Base-by-base conservation (phyloP, 2,888 invertebrate genomes). In the Creontiades dilutus region DNA sequence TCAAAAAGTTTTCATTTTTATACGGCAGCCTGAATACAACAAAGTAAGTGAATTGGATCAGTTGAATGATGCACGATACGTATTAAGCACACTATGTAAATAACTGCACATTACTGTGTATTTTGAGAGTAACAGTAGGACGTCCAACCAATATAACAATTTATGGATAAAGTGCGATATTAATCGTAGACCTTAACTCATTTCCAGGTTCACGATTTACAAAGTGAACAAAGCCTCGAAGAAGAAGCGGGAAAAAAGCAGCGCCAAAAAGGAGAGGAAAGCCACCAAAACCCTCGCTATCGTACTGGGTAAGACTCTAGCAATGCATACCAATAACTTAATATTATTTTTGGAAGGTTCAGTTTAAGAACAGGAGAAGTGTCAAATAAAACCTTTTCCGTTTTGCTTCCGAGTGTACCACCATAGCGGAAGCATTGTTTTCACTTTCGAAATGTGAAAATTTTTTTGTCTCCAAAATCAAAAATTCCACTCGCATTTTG, bases 241-340 rank as follows among this genome's bases (percentile, higher is more conserved):
- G 93, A 98, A 98, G 94, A 99, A 99, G 94, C 95, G 98, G 85
- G 98, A 98, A 93, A 98, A 98, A 93, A 97, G 97, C 28, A 97
- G 98, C 0, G 98, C 98, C 4, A 97, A 97, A 93, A 98, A 97
- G 92, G 99, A 99, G 93, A 95, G 98, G 91, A 99, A 99, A 94
- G 99, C 99, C 52, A 99, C 99, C 12, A 99, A 99, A 94, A 99
- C 99, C 12, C 94, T 99, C 92, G 99, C 99, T 90, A 99, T 99
- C 93, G 99, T 99, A 92, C 95, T 99, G 93, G 99, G 99, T 99
- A 94, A 95, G 96, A 11, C 7, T 4, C 37, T 37, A 37, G 7
- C 37, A 4, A 7, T 7, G 2, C 7, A 37, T 37, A 37, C 37
- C 37, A 37, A 37, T 37, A 4, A 37, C 3, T 37, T n/a, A n/a